Evolutionary conservation across 2,888 invertebrate species (phyloP).

Genomic region (Stenchaetothrips biformis): DNA sequence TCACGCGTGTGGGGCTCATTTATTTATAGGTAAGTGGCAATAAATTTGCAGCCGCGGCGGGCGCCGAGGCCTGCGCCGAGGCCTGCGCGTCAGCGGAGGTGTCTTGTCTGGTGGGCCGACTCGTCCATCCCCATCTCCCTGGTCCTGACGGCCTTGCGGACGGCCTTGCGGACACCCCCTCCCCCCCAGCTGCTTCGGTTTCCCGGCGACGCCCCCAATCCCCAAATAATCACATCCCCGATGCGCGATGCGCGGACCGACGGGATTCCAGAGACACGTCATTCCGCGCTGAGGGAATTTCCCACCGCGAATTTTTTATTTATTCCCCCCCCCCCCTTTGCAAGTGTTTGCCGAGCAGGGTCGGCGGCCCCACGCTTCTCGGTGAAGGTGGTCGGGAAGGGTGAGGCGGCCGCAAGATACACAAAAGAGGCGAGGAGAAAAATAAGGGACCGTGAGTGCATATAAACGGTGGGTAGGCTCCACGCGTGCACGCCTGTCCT

Average conservation of each 20-base stretch:
- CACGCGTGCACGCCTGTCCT: not conserved
- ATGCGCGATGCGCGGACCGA: not conserved
- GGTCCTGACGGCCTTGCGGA: not conserved
- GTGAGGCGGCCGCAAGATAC: not conserved
- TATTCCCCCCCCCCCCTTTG: too few species aligned
- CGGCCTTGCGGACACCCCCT: not conserved
- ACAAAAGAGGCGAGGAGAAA: not conserved
- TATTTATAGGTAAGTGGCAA: not conserved
- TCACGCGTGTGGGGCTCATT: not conserved
- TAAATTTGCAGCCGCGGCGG: not conserved
- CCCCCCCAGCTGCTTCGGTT: not conserved
- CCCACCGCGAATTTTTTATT: not conserved
- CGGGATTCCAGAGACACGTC: not conserved
- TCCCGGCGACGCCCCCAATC: not conserved
- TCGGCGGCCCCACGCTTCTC: too few species aligned
- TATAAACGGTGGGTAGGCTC: not conserved
- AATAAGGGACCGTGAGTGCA: not conserved
- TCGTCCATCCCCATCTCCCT: too few species aligned
- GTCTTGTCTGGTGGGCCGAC: too few species aligned
- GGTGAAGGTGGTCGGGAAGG: too few species aligned
- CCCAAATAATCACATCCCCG: conserved; percentile 6
- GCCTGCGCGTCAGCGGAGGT: not conserved
- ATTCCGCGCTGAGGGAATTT: not conserved
- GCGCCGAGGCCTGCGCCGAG: not conserved
- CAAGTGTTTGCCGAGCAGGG: too few species aligned